Conservation (phyloP, 2,797 vertebrate species). For the Mus caroli region DNA sequence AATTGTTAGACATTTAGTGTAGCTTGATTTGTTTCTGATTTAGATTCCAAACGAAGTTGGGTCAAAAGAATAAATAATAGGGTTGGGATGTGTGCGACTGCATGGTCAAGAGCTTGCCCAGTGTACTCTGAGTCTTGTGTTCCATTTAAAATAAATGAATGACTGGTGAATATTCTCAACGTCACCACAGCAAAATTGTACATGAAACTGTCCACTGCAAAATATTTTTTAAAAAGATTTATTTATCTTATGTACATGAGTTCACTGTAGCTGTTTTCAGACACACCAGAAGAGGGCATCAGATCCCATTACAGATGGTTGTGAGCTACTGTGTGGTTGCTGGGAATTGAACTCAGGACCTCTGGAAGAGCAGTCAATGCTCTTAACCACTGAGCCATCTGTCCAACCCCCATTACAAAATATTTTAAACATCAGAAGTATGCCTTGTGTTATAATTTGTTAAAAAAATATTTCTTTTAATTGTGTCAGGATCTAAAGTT, state of each 20-base stretch:
- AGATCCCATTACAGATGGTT: no score
- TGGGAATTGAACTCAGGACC: no score
- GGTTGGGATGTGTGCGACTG: not conserved
- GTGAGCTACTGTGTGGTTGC: no score
- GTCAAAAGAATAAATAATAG: not conserved
- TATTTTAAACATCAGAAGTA: slow-evolving; percentile 20
- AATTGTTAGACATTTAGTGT: slow-evolving; percentile 47
- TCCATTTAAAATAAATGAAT: not conserved
- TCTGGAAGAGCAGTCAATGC: no score
- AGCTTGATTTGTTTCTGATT: slow-evolving; percentile 45
- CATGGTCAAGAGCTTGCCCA: not conserved
- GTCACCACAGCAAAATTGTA: not conserved
- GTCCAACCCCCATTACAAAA: not conserved
- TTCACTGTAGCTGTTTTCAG: no score
- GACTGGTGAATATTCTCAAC: not conserved
- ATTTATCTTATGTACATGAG: no score
- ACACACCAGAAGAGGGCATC: no score
- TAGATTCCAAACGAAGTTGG: slow-evolving; percentile 13
- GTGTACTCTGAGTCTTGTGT: no score
- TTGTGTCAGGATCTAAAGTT: slow-evolving; percentile 33
- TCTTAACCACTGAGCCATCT: no score
- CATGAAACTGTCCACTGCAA: slow-evolving; percentile 25
- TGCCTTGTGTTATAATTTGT: slow-evolving; percentile 8
- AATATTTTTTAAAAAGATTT: not conserved
- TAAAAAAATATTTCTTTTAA: slow-evolving; percentile 54